Percentiles rank a stretch among this genome's conserved stretches.
Conservation (phyloP, 2,888 invertebrate species). For the Loripinus fragilis region DNA sequence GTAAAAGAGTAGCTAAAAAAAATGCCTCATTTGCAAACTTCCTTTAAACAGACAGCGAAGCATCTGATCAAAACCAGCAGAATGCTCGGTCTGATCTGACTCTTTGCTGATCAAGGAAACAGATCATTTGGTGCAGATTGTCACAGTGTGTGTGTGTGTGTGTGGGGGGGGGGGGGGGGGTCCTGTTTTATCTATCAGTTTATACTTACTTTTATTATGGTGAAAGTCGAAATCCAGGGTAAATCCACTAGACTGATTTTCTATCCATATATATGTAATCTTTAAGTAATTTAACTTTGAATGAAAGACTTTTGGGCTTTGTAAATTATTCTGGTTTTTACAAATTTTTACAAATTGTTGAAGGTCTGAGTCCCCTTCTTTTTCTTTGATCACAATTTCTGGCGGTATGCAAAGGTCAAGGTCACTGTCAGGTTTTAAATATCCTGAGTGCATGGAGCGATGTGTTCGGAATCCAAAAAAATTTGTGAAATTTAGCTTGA, state of each 20-base stretch:
- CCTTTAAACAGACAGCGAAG: too few species aligned
- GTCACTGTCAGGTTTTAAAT: constrained; percentile 40
- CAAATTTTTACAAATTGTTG: constrained; percentile 58
- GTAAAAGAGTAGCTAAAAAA: too few species aligned
- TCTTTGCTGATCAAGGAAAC: too few species aligned
- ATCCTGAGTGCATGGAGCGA: constrained; percentile 59
- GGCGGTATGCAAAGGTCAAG: constrained; percentile 61
- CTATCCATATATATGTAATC: constrained; percentile 70
- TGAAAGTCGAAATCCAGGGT: constrained; percentile 71
- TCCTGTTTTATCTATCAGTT: too few species aligned
- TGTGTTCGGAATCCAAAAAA: constrained; percentile 68
- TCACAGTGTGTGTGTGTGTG: too few species aligned
- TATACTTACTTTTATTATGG: constrained; percentile 60
- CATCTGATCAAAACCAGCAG: too few species aligned
- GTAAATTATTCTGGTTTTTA: constrained; percentile 62
- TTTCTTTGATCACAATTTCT: constrained; percentile 64
- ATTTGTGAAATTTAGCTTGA: constrained; percentile 70
- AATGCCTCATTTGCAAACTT: too few species aligned
- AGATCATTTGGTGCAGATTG: too few species aligned
- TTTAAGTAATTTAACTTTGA: constrained; percentile 69
- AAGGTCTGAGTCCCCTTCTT: constrained; percentile 29
- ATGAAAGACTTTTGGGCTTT: constrained; percentile 74
- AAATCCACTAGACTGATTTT: constrained; percentile 72
- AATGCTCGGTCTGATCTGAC: too few species aligned
- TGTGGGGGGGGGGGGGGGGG: too few species aligned